Evolutionary conservation across 2,888 invertebrate species (phyloP).

Genomic region (Laspeyria flexula): DNA sequence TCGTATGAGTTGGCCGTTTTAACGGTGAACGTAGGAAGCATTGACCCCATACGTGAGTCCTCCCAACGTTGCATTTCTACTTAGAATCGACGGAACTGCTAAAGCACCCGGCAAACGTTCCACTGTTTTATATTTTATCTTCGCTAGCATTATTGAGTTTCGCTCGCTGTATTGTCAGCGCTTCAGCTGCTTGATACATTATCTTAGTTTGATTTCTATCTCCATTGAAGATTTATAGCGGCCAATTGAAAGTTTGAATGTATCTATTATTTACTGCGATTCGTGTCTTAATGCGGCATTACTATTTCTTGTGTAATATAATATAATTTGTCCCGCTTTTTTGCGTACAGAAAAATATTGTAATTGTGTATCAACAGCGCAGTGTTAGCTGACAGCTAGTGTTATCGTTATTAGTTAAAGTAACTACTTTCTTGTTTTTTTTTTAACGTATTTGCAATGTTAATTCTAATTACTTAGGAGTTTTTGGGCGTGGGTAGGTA

Average conservation of each 20-base stretch:
- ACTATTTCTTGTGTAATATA: slow-evolving; percentile 13
- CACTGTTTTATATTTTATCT: slow-evolving; percentile 50
- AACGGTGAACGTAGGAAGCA: slow-evolving; percentile 55
- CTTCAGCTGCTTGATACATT: slow-evolving; percentile 51
- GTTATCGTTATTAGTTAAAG: too few species aligned
- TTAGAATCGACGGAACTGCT: slow-evolving; percentile 49
- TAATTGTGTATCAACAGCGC: slow-evolving; percentile 10
- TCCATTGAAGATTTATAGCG: slow-evolving; percentile 48
- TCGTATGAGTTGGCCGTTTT: slow-evolving; percentile 47
- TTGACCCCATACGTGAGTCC: slow-evolving; percentile 58
- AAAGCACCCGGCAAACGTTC: slow-evolving; percentile 40
- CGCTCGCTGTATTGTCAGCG: slow-evolving; percentile 52
- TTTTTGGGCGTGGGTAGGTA: slow-evolving; percentile 5
- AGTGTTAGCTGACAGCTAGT: too few species aligned
- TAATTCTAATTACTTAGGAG: neutral
- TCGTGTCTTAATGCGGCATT: slow-evolving; percentile 19
- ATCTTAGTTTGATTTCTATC: slow-evolving; percentile 55
- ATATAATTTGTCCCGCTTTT: slow-evolving; percentile 23
- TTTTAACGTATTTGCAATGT: neutral
- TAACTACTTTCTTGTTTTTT: neutral
- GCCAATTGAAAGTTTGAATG: slow-evolving; percentile 45
- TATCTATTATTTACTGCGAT: slow-evolving; percentile 37
- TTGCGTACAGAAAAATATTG: slow-evolving; percentile 10
- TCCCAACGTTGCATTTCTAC: slow-evolving; percentile 52
- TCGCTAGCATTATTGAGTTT: slow-evolving; percentile 54